Evolutionary conservation across 2,113 vertebrate species (phyloP).

Genomic region (Leptobrachium leishanense): DNA sequence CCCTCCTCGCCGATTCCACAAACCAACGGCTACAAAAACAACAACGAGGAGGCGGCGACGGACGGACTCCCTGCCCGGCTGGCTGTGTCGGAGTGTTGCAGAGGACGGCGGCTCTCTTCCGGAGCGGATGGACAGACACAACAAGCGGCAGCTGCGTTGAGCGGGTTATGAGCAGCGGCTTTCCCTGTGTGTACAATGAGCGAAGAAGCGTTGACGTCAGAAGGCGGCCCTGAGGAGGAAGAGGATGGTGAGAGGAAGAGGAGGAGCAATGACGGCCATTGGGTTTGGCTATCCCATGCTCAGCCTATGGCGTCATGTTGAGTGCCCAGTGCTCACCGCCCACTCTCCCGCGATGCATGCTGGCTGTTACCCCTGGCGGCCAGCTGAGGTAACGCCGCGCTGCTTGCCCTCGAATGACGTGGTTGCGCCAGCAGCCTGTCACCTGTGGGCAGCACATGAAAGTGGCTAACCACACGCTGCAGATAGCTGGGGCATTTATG

Average conservation of each 20-base stretch:
- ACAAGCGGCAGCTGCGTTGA: background rate
- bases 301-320: slow-evolving; percentile 5
- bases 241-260: slow-evolving; percentile 35
- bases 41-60: background rate
- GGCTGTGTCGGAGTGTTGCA: background rate
- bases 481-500: no score
- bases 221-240: slow-evolving; percentile 28
- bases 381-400: no score
- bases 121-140: slow-evolving; percentile 18
- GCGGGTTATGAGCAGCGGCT: background rate
- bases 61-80: background rate
- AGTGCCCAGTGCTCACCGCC: no score
- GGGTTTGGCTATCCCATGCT: background rate
- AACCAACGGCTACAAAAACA: background rate
- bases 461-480: no score
- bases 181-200: slow-evolving; percentile 35
- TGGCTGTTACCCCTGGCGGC: no score
- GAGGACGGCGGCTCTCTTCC: slow-evolving; percentile 1
- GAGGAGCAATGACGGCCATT: background rate
- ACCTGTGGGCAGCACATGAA: no score
- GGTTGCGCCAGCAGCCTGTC: no score
- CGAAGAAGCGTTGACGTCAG: slow-evolving; percentile 21
- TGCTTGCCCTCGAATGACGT: no score
- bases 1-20: background rate
- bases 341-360: no score